Conservation (phyloP, 1,140 invertebrate species). For the Ceratina australensis region DNA sequence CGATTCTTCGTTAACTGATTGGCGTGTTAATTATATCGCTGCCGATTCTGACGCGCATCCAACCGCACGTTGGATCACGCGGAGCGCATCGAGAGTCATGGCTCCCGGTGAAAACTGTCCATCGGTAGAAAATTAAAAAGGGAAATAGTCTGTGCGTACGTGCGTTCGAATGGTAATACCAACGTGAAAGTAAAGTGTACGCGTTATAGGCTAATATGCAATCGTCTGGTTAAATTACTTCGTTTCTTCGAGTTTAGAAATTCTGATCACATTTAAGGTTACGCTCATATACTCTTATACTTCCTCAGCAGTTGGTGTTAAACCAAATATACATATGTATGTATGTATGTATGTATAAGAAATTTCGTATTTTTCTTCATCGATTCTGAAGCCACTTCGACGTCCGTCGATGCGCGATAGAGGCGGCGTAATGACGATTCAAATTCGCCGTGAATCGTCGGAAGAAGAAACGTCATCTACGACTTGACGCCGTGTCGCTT, state of each 20-base stretch:
- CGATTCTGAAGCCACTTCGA: background rate
- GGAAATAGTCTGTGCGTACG: background rate
- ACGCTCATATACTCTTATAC: background rate
- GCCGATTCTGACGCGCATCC: slow-evolving; percentile 46
- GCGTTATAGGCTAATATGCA: no score
- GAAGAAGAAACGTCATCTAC: background rate
- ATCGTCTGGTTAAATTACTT: no score
- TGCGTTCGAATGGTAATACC: background rate
- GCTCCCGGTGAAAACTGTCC: slow-evolving; percentile 42
- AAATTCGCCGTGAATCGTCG: background rate
- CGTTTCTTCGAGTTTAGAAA: no score
- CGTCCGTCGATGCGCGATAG: background rate
- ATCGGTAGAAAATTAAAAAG: slow-evolving; percentile 10
- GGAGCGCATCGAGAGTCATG: slow-evolving; percentile 21
- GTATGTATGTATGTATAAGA: no score
- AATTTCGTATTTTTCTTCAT: slow-evolving; percentile 1
- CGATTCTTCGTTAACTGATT: slow-evolving; percentile 61
- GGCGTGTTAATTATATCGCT: slow-evolving; percentile 62
- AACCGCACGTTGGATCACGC: slow-evolving; percentile 11
- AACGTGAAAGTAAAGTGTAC: no score
- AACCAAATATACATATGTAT: no score
- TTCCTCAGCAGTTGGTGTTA: background rate
- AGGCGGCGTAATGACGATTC: slow-evolving; percentile 13
- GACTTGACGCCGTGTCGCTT: background rate
- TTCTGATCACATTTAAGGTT: no score